Evolutionary conservation across 2,888 invertebrate species (phyloP).

Genomic region (Leptarthrus brevirostris): DNA sequence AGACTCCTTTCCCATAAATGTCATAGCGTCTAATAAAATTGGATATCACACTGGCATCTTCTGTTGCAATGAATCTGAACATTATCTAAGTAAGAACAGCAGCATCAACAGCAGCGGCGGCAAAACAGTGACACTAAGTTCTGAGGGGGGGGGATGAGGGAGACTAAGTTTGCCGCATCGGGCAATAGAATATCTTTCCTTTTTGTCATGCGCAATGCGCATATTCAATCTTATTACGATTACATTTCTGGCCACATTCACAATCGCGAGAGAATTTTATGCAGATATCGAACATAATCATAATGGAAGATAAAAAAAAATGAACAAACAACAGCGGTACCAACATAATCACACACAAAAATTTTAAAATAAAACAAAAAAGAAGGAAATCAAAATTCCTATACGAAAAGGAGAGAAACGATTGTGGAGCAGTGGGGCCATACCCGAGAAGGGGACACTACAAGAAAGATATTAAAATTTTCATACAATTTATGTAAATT

Average conservation of each 20-base stretch:
- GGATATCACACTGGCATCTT: neutral
- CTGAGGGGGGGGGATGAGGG: too few species aligned
- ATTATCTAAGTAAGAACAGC: too few species aligned
- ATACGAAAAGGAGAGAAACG: neutral
- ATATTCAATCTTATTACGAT: neutral
- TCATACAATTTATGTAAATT: conserved; percentile 29
- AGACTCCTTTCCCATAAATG: conserved; percentile 35
- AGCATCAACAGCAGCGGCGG: too few species aligned
- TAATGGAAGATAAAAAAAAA: neutral
- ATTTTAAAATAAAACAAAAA: neutral
- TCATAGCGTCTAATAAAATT: conserved; percentile 23
- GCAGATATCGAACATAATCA: neutral
- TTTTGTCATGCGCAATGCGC: too few species aligned
- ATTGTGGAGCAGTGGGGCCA: neutral
- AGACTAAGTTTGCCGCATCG: too few species aligned
- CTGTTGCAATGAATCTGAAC: too few species aligned
- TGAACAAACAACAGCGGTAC: too few species aligned
- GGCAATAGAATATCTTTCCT: too few species aligned
- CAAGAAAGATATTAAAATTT: conserved; percentile 23
- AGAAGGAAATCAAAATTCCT: neutral
- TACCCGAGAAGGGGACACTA: neutral
- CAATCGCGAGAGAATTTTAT: neutral
- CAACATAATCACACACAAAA: too few species aligned
- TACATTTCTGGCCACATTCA: neutral
- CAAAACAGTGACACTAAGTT: too few species aligned